Percentiles rank a stretch among this genome's conserved stretches.
phyloP scores from a whole-genome alignment of 2,888 invertebrate genomes.

The Ryuthela nishihirai region DNA sequence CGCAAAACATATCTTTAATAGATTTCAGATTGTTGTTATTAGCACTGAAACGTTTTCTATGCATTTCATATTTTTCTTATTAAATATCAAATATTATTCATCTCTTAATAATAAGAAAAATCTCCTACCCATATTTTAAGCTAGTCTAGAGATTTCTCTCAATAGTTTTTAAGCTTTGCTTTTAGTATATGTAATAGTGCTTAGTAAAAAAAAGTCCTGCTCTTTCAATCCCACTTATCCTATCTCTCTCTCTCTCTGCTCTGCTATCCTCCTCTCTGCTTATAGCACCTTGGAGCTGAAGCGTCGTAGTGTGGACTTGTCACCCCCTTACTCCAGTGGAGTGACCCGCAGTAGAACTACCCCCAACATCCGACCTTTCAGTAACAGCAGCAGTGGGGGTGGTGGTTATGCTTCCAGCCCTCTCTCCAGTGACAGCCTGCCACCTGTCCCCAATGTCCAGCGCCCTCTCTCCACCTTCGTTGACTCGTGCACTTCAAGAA shows the following conservation, averaged over 20 bases:
- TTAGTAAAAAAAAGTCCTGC: no score
- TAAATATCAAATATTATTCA: no score
- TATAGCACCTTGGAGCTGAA: constrained; percentile 14
- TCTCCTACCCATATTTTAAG: no score
- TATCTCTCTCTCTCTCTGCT: constrained; percentile 14
- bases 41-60: no score
- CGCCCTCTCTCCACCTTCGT: constrained; percentile 32
- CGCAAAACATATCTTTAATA: no score
- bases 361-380: constrained; percentile 24
- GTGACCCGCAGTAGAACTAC: constrained; percentile 22
- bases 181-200: no score
- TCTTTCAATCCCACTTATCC: no score
- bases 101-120: no score
- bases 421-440: not conserved
- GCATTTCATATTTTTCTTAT: no score
- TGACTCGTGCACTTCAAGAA: constrained; percentile 1
- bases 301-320: constrained; percentile 24
- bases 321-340: constrained; percentile 21
- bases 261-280: not conserved
- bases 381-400: not conserved
- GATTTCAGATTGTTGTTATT: no score
- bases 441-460: constrained; percentile 19
- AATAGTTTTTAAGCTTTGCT: no score
- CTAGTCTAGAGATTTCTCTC: no score
- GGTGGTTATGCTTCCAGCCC: not conserved